Evolutionary conservation across 2,888 invertebrate genomes (phyloP), one percentile per base, ranked within the genome.

Genomic region (Archaeoteleia sp.): DNA sequence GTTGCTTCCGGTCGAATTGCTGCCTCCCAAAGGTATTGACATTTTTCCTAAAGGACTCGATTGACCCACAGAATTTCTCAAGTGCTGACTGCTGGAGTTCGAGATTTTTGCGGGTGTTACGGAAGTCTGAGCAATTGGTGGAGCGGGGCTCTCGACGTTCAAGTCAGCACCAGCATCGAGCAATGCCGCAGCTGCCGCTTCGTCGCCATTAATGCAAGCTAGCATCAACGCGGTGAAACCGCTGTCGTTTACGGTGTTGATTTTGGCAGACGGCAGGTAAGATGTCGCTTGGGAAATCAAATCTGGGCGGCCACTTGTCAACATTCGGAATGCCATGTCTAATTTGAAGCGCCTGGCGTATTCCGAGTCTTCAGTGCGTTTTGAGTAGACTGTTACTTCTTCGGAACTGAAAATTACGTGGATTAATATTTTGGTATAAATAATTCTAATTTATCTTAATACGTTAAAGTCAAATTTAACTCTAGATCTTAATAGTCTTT

Each of bases 181-280:
- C 17, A 94, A 85, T 77, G 91, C 89, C 45, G 87, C 86, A 0
- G 94, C 91, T 17, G 93, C 91, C 10, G 89, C 88, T 70, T 95
- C 95, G 74, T 95, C 95, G 1, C 94, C 94, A 6, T 91, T 89
- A 14, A 94, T 88, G 42, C 93, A 91, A 0, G 95, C 93, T 68
- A 94, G 87, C 94, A 96, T 96, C 14, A 96, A 86, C 0, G 93
- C 93, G 0, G 94, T 93, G 55, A 95, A 88, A 0, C 95, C 95
- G 2, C 90, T 89, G 14, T 92, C 91, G 77, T 95, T 94, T 0
- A 92, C 87, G 0, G 94, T 92, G 77, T 95, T 94, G 35, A 95
- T 87, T 63, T 89, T 87, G 20, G 93, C 91, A 0, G 90, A 87
- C 0, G 95, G 92, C 57, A 96, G 86, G 1, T 95, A 82, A 1